A percentile compares a stretch with the other conserved stretches of the same genome.
These are phyloP conservation scores for Drosophila recens DNA, from an alignment of 2,888 invertebrate genomes.

Conservation along the genomic window DNA sequence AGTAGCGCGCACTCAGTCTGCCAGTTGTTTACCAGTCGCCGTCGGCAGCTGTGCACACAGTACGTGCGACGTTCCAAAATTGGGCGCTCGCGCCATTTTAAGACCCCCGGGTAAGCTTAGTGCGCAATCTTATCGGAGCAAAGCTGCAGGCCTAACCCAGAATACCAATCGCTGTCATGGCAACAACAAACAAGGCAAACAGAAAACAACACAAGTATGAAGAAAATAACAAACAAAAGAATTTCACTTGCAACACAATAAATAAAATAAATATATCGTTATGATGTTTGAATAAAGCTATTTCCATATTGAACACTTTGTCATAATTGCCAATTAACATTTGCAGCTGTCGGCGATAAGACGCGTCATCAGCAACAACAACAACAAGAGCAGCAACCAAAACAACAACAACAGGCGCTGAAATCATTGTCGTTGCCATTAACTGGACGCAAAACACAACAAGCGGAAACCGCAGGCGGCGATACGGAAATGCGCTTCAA, in stretches of 20 bases:
- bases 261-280: constrained; percentile 3
- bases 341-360: constrained; percentile 66
- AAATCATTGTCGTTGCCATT: constrained; percentile 83
- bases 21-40: constrained; percentile 50
- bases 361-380: constrained; percentile 46
- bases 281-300: constrained; percentile 39
- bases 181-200: constrained; percentile 59
- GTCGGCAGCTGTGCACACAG: constrained; percentile 61
- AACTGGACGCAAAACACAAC: constrained; percentile 65
- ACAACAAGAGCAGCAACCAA: constrained; percentile 26
- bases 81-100: constrained; percentile 33
- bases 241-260: constrained; percentile 10
- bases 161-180: constrained; percentile 63
- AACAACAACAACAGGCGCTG: constrained; percentile 53
- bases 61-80: constrained; percentile 34
- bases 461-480: constrained; percentile 55
- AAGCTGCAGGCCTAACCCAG: constrained; percentile 24
- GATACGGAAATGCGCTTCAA: constrained; percentile 66
- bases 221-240: constrained; percentile 14
- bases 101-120: constrained; percentile 42
- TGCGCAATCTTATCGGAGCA: constrained; percentile 65
- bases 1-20: constrained; percentile 23
- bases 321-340: constrained; percentile 67
- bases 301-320: constrained; percentile 30
- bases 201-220: constrained; percentile 30